Evolutionary conservation across 1,140 invertebrate genomes (phyloP).

Genomic region (Sitodiplosis mosellana): DNA sequence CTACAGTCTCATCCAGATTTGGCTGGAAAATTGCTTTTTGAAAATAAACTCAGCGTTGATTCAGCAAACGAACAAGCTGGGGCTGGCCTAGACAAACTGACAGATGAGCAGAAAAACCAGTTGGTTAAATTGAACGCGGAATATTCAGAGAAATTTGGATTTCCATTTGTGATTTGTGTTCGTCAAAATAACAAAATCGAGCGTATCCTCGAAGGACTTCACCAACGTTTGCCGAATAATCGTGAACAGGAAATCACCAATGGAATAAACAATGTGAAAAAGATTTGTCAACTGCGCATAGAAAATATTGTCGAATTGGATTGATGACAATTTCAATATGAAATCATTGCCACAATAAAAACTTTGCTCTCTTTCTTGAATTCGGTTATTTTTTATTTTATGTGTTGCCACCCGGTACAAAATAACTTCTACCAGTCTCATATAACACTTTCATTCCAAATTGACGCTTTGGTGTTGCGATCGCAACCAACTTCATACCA

Average conservation of each 20-base stretch:
- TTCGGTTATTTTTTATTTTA: too few relatives aligned
- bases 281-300: constrained; percentile 40
- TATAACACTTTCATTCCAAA: too few relatives aligned
- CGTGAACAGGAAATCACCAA: constrained; percentile 32
- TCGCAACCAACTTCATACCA: too few relatives aligned
- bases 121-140: constrained; percentile 32
- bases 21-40: constrained; percentile 34
- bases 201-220: constrained; percentile 35
- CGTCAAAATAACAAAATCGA: constrained; percentile 41
- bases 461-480: too few relatives aligned
- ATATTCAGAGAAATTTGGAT: constrained; percentile 47
- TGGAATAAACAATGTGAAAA: constrained; percentile 47
- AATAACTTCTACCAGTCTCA: too few relatives aligned
- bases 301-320: constrained; percentile 27
- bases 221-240: constrained; percentile 32
- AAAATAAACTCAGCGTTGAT: constrained; percentile 35
- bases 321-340: neutral
- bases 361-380: too few relatives aligned
- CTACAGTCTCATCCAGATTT: constrained; percentile 42
- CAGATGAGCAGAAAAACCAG: constrained; percentile 28
- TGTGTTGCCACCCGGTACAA: too few relatives aligned
- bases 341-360: too few relatives aligned
- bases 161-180: constrained; percentile 52
- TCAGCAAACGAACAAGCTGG: constrained; percentile 36
- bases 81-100: constrained; percentile 34